Evolutionary conservation across 1,140 invertebrate genomes (phyloP).

Genomic region (Brachionus koreanus): DNA sequence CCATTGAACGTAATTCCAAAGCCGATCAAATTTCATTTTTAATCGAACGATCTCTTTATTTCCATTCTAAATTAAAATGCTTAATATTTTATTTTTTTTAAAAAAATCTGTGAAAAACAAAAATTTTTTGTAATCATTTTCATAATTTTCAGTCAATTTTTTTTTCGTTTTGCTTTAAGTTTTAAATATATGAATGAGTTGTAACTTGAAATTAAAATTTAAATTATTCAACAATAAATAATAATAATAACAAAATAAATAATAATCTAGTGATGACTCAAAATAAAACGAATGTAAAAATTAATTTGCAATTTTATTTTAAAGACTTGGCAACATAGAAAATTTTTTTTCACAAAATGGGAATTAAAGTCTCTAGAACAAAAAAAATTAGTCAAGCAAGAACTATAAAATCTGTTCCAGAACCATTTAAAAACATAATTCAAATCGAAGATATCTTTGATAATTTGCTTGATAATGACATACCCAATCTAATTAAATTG

Average conservation of each 20-base stretch:
- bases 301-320: not conserved
- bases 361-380: not conserved
- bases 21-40: not conserved
- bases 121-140: not conserved
- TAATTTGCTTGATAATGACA: not conserved
- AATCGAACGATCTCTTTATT: not conserved
- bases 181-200: not conserved
- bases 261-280: conserved; percentile 5
- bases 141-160: conserved; percentile 1
- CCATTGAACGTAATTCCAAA: not conserved
- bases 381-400: not conserved
- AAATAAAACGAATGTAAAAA: not conserved
- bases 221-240: conserved; percentile 18
- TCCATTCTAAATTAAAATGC: conserved; percentile 23
- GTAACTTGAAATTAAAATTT: not conserved
- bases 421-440: not conserved
- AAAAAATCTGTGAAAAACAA: not conserved
- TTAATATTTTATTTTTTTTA: not conserved
- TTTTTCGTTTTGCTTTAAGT: not conserved
- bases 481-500: not conserved
- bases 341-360: not conserved
- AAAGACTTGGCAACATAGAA: not conserved
- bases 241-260: not conserved
- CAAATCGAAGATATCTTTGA: not conserved
- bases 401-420: not conserved